phyloP scores from a whole-genome alignment of 2,797 vertebrate species.

The Xyrichtys novacula region DNA sequence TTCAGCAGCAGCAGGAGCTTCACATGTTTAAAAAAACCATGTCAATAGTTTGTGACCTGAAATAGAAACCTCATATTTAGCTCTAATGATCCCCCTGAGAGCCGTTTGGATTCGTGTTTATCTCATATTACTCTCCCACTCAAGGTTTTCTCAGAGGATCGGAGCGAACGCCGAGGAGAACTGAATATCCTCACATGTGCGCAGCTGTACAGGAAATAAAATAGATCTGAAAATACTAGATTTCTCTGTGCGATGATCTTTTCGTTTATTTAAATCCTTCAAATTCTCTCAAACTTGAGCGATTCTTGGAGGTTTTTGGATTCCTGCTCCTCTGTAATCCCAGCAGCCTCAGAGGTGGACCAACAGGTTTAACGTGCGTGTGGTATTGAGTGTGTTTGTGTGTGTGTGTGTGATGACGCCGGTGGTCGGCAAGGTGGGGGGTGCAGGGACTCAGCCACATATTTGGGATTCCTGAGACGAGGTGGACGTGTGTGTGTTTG shows the following conservation, averaged over 20 bases:
- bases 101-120: not conserved
- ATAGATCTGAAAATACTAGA: too few species aligned
- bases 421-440: not conserved
- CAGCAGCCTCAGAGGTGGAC: not conserved
- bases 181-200: too few species aligned
- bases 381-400: not conserved
- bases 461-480: conserved; percentile 63
- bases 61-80: conserved; percentile 5
- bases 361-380: conserved; percentile 18
- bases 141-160: too few species aligned
- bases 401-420: conserved; percentile 16
- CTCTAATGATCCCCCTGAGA: not conserved
- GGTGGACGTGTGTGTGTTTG: conserved; percentile 27
- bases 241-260: too few species aligned
- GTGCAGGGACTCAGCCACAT: conserved; percentile 45
- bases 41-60: conserved; percentile 5
- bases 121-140: too few species aligned
- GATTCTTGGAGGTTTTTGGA: not conserved
- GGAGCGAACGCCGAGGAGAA: too few species aligned
- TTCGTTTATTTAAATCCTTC: too few species aligned
- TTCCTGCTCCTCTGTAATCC: not conserved
- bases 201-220: too few species aligned
- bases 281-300: too few species aligned
- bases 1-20: conserved; percentile 3
- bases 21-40: not conserved